A percentile compares a stretch with the other conserved stretches of the same genome.
Evolutionary conservation across 2,113 vertebrate species (phyloP).

Genomic region (Carettochelys insculpta): DNA sequence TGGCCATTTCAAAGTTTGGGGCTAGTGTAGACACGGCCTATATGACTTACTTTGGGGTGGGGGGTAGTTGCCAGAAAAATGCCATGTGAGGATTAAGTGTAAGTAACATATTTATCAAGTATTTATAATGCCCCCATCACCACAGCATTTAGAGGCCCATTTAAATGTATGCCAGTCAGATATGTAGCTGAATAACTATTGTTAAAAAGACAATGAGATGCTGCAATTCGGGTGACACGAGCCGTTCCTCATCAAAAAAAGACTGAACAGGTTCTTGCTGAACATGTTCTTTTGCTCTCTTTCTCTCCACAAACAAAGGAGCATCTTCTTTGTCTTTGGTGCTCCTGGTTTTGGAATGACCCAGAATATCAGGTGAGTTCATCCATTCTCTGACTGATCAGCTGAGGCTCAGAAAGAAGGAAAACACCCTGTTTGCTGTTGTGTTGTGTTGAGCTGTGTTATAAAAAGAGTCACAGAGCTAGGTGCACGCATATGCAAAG

Average conservation of each 20-base stretch:
- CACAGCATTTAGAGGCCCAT: neutral
- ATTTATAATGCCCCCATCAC: neutral
- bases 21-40: too few relatives aligned
- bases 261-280: neutral
- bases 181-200: neutral
- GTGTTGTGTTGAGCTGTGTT: neutral
- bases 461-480: neutral
- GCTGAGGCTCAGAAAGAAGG: neutral
- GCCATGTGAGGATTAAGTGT: neutral
- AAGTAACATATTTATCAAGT: neutral
- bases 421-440: neutral
- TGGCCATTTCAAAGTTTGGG: too few relatives aligned
- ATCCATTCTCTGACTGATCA: rapidly evolving
- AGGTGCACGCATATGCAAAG: neutral
- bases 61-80: neutral
- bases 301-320: neutral
- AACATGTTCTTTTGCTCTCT: neutral
- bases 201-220: neutral
- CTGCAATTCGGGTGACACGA: rapidly evolving
- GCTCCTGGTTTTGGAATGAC: neutral
- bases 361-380: neutral
- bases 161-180: neutral
- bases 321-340: neutral
- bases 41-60: neutral
- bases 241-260: neutral